phyloP scores from a whole-genome alignment of 2,113 vertebrate genomes.

The Phalacrocorax pelagicus region DNA sequence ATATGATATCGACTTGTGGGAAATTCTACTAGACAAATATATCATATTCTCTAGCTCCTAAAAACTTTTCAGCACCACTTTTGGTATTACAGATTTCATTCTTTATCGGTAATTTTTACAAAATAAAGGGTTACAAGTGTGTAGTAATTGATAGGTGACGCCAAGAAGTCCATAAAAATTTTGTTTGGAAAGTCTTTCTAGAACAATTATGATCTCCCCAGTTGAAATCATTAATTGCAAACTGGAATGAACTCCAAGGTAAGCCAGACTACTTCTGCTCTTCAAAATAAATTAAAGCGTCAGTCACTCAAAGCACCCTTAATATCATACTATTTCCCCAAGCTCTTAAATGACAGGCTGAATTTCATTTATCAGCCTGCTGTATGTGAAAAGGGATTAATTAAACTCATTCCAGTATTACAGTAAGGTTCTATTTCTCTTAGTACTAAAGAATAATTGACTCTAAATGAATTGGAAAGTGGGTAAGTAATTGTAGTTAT shows the following conservation, averaged over 20 bases:
- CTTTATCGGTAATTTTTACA: not conserved
- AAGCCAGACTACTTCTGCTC: slow-evolving; percentile 60
- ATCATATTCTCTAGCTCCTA: slow-evolving; percentile 30
- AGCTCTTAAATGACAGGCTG: slow-evolving; percentile 77
- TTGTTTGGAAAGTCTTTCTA: not conserved
- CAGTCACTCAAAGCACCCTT: slow-evolving; percentile 72
- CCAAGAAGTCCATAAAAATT: not conserved
- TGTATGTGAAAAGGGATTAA: slow-evolving; percentile 79
- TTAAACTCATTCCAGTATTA: slow-evolving; percentile 73
- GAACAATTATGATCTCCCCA: slow-evolving; percentile 19
- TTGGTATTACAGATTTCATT: not conserved
- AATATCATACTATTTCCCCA: slow-evolving; percentile 71
- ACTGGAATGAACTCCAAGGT: slow-evolving; percentile 49
- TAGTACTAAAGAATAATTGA: slow-evolving; percentile 64
- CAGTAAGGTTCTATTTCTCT: slow-evolving; percentile 62
- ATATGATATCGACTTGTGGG: slow-evolving; percentile 57
- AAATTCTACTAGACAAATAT: slow-evolving; percentile 66
- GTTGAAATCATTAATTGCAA: slow-evolving; percentile 69
- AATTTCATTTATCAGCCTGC: slow-evolving; percentile 80
- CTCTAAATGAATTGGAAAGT: slow-evolving; percentile 70
- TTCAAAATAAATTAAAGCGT: slow-evolving; percentile 76
- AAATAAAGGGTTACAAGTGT: not conserved
- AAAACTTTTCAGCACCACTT: slow-evolving; percentile 1
- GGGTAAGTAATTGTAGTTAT: slow-evolving; percentile 75
- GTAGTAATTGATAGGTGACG: not conserved